A percentile compares a stretch with the other conserved stretches of the same genome.
Conservation (phyloP, 2,797 vertebrate species). For the Pipistrellus pipistrellus region DNA sequence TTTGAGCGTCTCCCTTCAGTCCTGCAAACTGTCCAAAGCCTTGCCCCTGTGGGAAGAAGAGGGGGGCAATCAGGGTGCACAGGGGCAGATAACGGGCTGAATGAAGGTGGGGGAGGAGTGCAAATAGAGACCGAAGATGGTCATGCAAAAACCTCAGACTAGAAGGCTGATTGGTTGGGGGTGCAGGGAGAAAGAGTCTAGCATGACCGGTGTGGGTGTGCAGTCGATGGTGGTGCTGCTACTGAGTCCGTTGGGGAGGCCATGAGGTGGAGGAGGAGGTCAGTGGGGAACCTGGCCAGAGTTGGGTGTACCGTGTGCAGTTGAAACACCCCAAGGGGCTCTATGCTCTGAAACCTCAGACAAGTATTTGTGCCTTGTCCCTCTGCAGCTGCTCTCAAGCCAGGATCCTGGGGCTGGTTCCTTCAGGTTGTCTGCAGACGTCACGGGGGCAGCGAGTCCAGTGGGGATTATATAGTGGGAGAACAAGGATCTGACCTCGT, state of each 20-base stretch:
- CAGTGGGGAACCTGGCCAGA: background rate
- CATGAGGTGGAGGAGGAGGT: fast-evolving
- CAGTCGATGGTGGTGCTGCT: fast-evolving
- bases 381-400: background rate
- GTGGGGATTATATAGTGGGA: background rate
- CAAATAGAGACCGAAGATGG: background rate
- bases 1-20: background rate
- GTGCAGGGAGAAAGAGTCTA: background rate
- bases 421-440: background rate
- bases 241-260: fast-evolving
- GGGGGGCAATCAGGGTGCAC: background rate
- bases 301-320: fast-evolving
- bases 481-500: background rate
- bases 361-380: too few species aligned
- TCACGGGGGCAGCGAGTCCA: fast-evolving
- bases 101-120: background rate
- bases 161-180: background rate
- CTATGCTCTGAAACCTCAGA: background rate
- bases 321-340: background rate
- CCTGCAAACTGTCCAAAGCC: too few species aligned
- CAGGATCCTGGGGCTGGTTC: fast-evolving
- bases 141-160: fast-evolving
- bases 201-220: fast-evolving
- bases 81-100: background rate
- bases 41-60: too few species aligned